These are phyloP conservation scores for Aeoliscus strigatus DNA, from an alignment of 2,797 vertebrate species.

Conservation along the genomic window DNA sequence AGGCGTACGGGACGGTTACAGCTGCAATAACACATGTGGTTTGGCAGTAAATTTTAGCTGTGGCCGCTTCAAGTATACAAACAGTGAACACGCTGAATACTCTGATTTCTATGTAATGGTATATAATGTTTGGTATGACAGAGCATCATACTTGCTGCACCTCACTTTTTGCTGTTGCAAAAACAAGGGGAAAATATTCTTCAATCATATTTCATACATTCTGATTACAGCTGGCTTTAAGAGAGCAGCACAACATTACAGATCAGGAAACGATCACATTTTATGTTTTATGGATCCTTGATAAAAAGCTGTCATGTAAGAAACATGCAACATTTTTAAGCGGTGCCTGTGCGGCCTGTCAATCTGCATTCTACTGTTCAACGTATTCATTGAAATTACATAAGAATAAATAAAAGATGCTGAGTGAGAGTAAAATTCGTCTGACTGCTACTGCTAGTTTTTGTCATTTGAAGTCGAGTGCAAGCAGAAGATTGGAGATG, in stretches of 20 bases:
- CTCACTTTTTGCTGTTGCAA: conserved; percentile 1
- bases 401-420: no score
- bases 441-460: no score
- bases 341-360: conserved; percentile 12
- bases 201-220: not conserved
- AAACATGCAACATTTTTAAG: conserved; percentile 2
- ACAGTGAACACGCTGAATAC: conserved; percentile 30
- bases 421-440: no score
- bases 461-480: conserved; percentile 7
- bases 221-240: no score
- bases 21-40: conserved; percentile 78
- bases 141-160: not conserved
- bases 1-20: conserved; percentile 67
- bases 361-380: conserved; percentile 19
- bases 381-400: no score
- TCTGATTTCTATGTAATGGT: not conserved
- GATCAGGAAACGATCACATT: no score
- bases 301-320: no score
- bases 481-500: conserved; percentile 20
- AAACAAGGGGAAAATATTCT: conserved; percentile 3
- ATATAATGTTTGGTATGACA: conserved; percentile 1
- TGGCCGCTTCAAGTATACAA: conserved; percentile 32
- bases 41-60: conserved; percentile 54
- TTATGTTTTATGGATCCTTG: no score
- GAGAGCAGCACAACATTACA: no score